Evolutionary conservation across 92 coral and sea anemone genomes (phyloP), one percentile per base, ranked within the genome.

Genomic region (Parazoanthus atlanticus): DNA sequence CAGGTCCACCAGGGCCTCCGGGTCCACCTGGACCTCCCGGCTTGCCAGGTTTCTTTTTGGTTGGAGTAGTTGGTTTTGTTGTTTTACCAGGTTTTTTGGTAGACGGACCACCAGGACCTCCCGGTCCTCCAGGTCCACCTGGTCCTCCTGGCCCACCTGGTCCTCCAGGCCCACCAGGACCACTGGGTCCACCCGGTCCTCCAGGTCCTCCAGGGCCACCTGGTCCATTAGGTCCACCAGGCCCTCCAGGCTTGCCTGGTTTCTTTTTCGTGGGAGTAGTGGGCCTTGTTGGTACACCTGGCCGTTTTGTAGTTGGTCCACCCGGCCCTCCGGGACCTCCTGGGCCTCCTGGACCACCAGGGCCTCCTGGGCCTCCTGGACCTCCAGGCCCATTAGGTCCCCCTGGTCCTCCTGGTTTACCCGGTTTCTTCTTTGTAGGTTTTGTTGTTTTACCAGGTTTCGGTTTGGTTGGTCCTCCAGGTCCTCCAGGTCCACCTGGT

Each of bases 191-290:
- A 0, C 95, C 94, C 0, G 98, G 98, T 1, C 95, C 96, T 1
- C 93, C 93, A 11, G 93, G 96, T n/a, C 96, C 98, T 4, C 90
- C 93, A 3, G 98, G 98, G 21, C 96, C 98, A 21, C 93, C 92
- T 1, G 96, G 93, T 23, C 98, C 98, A 12, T 88, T 91, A 6
- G 95, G 98, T 3, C 96, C 95, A 38, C 91, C 91, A 6, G 98
- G 98, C 0, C 94, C 94, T 9, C 93, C 94, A n/a, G 96, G 98
- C 17, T 76, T 88, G 34, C 93, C 93, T 56, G 98, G 96, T 25
- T 85, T 91, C 74, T 89, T 64, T 54, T 49, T 83, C 5, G 87
- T 83, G 1, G 87, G 87, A 13, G 56, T 66, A 4, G 77, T 61
- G 30, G 90, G 88, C 72, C 88, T 46, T 8, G 80, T 77, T 29